Conservation (phyloP, 37 sponge, comb jelly and placozoan genomes). For the Lycopodina hypogea region DNA sequence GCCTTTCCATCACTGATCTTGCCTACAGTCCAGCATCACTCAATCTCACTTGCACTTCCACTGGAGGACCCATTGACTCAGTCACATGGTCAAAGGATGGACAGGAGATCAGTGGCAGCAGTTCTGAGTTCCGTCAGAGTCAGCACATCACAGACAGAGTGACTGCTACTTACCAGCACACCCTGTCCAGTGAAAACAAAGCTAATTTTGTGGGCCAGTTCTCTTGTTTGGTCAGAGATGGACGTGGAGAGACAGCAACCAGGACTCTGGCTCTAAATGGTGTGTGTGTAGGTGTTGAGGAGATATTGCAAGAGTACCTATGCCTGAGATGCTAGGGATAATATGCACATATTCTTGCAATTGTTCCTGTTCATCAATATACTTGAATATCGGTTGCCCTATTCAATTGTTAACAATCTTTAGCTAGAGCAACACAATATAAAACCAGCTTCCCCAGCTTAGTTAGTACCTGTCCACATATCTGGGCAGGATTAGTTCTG, state of each 20-base stretch:
- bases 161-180: conserved; percentile 15
- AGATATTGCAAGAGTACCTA: no score
- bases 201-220: conserved; percentile 10
- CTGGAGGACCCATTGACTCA: conserved; percentile 20
- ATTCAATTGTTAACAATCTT: no score
- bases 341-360: no score
- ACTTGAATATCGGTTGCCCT: no score
- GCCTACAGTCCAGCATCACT: neutral
- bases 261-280: conserved; percentile 12
- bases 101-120: neutral
- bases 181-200: neutral
- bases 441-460: no score
- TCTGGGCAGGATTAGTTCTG: no score
- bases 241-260: neutral
- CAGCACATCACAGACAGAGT: neutral
- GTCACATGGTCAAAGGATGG: conserved; percentile 31
- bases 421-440: no score
- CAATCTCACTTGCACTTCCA: conserved; percentile 24
- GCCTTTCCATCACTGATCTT: neutral
- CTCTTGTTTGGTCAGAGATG: conserved; percentile 12
- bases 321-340: no score
- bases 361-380: no score
- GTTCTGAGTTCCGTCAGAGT: neutral
- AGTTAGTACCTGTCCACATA: no score
- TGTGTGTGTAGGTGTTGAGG: neutral